A percentile compares a stretch with the other conserved stretches of the same genome.
phyloP scores from a whole-genome alignment of 2,113 vertebrate species.

The Poicephalus meyeri region DNA sequence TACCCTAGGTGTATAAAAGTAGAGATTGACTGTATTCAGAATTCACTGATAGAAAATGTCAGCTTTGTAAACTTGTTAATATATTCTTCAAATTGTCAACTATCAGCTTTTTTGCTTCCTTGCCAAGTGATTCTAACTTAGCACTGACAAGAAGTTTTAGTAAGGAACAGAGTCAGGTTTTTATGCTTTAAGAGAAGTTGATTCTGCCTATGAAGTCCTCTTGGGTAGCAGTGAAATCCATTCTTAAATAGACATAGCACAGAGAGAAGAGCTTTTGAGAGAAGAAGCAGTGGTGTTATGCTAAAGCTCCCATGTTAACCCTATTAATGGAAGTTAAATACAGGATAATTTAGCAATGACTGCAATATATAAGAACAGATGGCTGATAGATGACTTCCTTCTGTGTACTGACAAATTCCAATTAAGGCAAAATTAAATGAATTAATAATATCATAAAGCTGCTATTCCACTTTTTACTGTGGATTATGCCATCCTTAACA shows the following conservation, averaged over 20 bases:
- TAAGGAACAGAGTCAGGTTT: background rate
- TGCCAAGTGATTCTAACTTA: background rate
- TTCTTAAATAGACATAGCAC: background rate
- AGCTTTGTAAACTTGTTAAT: background rate
- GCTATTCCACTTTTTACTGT: conserved; percentile 40
- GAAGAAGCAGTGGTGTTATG: background rate
- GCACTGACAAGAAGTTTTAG: background rate
- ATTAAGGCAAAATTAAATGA: conserved; percentile 57
- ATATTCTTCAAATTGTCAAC: background rate
- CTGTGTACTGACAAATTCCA: conserved; percentile 43
- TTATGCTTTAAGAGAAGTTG: background rate
- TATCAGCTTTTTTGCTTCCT: background rate
- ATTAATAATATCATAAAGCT: conserved; percentile 57
- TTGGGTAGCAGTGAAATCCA: background rate
- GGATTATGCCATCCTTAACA: conserved; percentile 28
- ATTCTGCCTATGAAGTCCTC: background rate
- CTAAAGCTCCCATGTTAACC: conserved; percentile 39
- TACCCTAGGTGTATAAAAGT: background rate
- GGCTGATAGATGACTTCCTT: conserved; percentile 49
- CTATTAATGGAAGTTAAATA: background rate
- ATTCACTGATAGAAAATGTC: background rate
- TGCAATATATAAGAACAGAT: conserved; percentile 46
- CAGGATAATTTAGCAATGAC: conserved; percentile 42
- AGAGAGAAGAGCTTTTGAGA: background rate
- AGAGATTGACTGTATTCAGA: conserved; percentile 9